Conservation (phyloP, 2,888 invertebrate genomes). For the Ormyrus labotus region DNA sequence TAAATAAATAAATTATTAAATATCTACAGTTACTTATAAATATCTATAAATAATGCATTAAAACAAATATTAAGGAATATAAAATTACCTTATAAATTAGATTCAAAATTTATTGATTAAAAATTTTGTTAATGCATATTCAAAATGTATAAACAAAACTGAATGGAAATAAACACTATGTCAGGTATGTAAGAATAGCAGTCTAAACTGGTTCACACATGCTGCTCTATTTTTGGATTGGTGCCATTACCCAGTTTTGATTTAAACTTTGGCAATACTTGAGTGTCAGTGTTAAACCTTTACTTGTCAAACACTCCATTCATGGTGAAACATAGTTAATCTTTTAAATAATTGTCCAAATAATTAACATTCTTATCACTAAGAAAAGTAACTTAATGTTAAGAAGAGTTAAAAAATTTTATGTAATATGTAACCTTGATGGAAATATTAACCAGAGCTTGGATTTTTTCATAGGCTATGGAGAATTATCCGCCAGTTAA, state of each 20-base stretch:
- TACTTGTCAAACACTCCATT: constrained; percentile 27
- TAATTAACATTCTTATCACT: background rate
- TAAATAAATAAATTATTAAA: no score
- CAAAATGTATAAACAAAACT: constrained; percentile 10
- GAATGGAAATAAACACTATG: constrained; percentile 21
- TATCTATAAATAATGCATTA: no score
- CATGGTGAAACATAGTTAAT: constrained; percentile 2
- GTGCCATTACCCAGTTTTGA: constrained; percentile 44
- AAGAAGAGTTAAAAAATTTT: background rate
- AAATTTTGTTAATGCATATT: background rate
- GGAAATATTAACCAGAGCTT: background rate
- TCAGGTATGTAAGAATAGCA: constrained; percentile 32
- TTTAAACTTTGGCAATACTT: constrained; percentile 37
- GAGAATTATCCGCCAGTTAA: constrained; percentile 32
- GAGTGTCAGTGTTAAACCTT: constrained; percentile 36
- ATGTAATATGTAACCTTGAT: background rate
- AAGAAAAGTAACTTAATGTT: background rate
- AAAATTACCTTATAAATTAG: background rate
- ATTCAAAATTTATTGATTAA: background rate
- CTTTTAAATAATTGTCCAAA: background rate
- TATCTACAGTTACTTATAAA: no score
- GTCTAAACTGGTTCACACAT: constrained; percentile 40
- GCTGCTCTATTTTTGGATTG: constrained; percentile 43
- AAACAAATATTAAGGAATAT: no score
- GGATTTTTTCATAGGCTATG: constrained; percentile 12